A percentile compares a stretch with the other conserved stretches of the same genome.
Conservation (phyloP, 2,113 vertebrate species). For the Hystrix cristata region DNA sequence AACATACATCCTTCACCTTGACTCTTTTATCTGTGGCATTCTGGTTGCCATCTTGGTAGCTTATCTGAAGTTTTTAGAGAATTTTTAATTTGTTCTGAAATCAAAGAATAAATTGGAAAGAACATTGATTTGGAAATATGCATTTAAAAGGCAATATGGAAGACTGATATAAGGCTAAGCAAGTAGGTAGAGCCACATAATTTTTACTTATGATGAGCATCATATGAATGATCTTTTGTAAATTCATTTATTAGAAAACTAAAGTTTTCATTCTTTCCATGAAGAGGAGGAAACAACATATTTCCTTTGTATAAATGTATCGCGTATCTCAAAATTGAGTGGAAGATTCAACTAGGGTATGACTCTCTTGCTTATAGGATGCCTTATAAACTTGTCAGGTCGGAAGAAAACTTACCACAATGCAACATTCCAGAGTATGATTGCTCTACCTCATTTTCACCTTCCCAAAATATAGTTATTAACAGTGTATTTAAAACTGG, state of each 20-base stretch:
- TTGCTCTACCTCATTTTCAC: neutral
- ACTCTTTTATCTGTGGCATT: neutral
- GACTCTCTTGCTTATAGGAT: neutral
- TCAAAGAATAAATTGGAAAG: neutral
- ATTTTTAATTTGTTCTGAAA: neutral
- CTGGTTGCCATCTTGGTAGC: neutral
- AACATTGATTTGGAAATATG: neutral
- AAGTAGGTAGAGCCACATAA: neutral
- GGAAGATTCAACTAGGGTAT: neutral
- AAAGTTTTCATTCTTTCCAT: neutral
- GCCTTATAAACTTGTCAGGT: neutral
- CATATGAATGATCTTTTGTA: neutral
- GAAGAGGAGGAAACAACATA: neutral
- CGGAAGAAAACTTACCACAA: neutral
- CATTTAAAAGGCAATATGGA: neutral
- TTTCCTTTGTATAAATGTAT: neutral
- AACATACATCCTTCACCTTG: neutral
- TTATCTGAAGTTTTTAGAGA: neutral
- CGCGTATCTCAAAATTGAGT: neutral
- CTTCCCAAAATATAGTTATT: neutral
- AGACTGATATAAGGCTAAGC: neutral
- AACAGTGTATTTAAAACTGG: conserved; percentile 24
- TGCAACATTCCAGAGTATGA: neutral
- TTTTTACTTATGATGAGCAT: neutral
- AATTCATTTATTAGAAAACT: neutral